Evolutionary conservation across 2,113 vertebrate genomes (phyloP).

Genomic region (Tachycineta bicolor): DNA sequence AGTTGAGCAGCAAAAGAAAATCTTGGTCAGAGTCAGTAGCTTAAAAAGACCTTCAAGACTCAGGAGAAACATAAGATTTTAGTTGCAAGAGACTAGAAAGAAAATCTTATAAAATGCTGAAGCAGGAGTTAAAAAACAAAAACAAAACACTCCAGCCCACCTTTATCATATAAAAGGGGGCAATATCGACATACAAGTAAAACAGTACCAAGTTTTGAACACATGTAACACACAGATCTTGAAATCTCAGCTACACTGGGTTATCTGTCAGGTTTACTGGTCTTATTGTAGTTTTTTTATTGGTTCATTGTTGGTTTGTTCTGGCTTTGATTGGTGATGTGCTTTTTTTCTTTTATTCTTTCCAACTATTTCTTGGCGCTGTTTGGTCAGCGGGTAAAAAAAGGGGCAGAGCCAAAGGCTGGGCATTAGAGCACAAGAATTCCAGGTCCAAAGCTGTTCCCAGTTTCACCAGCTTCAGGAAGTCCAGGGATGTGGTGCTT

Average conservation of each 20-base stretch:
- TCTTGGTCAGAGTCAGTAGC: neutral
- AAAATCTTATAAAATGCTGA: neutral
- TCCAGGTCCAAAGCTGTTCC: neutral
- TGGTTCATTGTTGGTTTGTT: neutral
- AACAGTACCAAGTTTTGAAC: neutral
- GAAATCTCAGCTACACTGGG: neutral
- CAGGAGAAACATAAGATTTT: neutral
- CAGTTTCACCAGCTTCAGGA: neutral
- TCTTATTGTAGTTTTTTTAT: neutral
- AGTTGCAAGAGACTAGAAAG: neutral
- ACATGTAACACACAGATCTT: fast-evolving
- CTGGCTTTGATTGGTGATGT: neutral
- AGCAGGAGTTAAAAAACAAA: neutral
- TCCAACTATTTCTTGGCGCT: neutral
- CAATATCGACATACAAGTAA: neutral
- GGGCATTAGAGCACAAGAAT: neutral
- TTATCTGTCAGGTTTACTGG: neutral
- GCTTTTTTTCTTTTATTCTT: neutral
- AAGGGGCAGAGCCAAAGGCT: neutral
- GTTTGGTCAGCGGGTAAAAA: neutral
- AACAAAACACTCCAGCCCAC: neutral
- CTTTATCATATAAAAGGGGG: neutral
- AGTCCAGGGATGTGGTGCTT: neutral
- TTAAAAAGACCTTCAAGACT: neutral
- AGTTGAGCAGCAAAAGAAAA: neutral